phyloP scores from a whole-genome alignment of 2,797 vertebrate species.

The Champsocephalus esox region DNA sequence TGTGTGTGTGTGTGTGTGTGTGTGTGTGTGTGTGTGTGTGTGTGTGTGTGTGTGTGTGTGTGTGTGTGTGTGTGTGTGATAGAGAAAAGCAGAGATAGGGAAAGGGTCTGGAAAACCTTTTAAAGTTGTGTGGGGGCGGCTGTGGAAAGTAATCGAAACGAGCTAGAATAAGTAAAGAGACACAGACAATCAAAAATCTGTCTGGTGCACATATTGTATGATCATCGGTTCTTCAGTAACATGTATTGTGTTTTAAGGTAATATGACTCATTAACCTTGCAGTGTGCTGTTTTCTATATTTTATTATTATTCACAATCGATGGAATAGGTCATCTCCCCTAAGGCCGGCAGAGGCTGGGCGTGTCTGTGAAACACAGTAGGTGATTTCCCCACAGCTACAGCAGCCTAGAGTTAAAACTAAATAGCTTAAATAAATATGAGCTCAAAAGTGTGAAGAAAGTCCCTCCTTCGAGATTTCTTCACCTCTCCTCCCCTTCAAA shows the following conservation, averaged over 20 bases:
- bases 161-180: slow-evolving; percentile 40
- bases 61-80: slow-evolving; percentile 13
- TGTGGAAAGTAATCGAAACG: slow-evolving; percentile 46
- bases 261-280: slow-evolving; percentile 20
- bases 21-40: slow-evolving; percentile 17
- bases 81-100: slow-evolving; percentile 57
- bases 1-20: slow-evolving; percentile 3
- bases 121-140: slow-evolving; percentile 64
- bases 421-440: slow-evolving; percentile 56
- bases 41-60: neutral
- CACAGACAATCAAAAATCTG: slow-evolving; percentile 51
- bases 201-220: slow-evolving; percentile 40
- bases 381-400: slow-evolving; percentile 69
- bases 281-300: slow-evolving; percentile 26
- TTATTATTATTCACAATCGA: slow-evolving; percentile 18
- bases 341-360: slow-evolving; percentile 29
- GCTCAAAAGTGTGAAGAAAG: slow-evolving; percentile 56
- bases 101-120: slow-evolving; percentile 72
- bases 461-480: slow-evolving; percentile 54
- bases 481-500: slow-evolving; percentile 46
- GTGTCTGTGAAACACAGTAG: slow-evolving; percentile 56
- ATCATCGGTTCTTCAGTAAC: slow-evolving; percentile 16
- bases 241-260: slow-evolving; percentile 4
- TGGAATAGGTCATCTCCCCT: slow-evolving; percentile 47
- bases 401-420: slow-evolving; percentile 47